A percentile compares a stretch with the other conserved stretches of the same genome.
These are phyloP conservation scores for Agelastica alni DNA, from an alignment of 2,888 invertebrate genomes.

Conservation along the genomic window DNA sequence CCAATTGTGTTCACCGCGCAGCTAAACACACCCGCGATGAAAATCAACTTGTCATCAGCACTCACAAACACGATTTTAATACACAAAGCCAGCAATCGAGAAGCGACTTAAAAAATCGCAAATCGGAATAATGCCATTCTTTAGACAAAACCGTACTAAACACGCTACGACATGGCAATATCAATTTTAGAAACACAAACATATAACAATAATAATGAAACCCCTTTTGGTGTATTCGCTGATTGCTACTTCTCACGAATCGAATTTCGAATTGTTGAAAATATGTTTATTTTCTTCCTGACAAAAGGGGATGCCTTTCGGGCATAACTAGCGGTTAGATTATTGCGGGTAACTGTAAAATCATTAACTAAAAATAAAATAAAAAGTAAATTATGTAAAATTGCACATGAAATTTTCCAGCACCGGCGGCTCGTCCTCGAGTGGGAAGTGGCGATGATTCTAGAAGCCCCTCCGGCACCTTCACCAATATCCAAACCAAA, in stretches of 20 bases:
- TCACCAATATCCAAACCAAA: too few relatives aligned
- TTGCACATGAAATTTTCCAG: too few relatives aligned
- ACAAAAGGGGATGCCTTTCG: background rate
- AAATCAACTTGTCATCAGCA: conserved; percentile 6
- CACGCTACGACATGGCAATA: conserved; percentile 15
- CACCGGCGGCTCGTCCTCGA: too few relatives aligned
- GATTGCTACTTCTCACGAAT: conserved; percentile 7
- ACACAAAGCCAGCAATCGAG: background rate
- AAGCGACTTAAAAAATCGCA: conserved; percentile 11
- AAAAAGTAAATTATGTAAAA: too few relatives aligned
- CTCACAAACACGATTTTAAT: conserved; percentile 5
- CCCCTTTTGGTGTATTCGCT: conserved; percentile 4
- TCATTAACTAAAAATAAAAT: background rate
- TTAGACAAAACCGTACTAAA: conserved; percentile 17
- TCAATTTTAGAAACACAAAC: conserved; percentile 18
- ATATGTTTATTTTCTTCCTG: conserved; percentile 4
- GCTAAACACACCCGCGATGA: background rate
- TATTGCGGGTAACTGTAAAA: too few relatives aligned
- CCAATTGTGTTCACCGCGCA: too few relatives aligned
- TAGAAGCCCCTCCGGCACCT: too few relatives aligned
- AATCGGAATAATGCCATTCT: conserved; percentile 16
- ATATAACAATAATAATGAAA: conserved; percentile 1
- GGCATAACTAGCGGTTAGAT: too few relatives aligned
- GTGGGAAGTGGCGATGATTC: too few relatives aligned
- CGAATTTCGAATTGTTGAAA: background rate